Conservation (phyloP, 2,797 vertebrate species). For the Adrianichthys oophorus region DNA sequence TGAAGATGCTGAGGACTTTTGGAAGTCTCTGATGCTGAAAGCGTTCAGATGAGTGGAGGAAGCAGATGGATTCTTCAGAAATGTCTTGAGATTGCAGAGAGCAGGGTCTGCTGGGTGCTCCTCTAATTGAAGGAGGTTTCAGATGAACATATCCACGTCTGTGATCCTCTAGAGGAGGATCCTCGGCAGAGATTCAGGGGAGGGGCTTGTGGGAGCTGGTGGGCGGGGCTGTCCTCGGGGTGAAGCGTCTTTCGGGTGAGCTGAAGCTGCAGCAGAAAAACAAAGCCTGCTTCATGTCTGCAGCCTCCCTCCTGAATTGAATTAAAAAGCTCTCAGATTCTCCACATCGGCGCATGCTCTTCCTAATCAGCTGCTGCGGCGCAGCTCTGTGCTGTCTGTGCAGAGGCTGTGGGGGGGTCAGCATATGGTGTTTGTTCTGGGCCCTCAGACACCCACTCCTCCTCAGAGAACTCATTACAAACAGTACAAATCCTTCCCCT, state of each 20-base stretch:
- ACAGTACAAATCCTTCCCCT: constrained; percentile 27
- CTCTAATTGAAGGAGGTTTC: no score
- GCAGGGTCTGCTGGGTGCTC: no score
- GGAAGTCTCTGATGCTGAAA: no score
- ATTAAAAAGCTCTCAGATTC: constrained; percentile 56
- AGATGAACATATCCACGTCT: no score
- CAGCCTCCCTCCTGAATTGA: constrained; percentile 39
- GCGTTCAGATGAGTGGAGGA: no score
- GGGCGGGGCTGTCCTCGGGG: constrained; percentile 10
- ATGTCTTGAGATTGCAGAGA: no score
- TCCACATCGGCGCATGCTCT: constrained; percentile 34
- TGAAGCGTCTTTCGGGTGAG: no score
- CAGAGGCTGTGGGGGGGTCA: constrained; percentile 8
- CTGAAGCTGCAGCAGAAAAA: constrained; percentile 14
- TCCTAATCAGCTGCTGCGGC: constrained; percentile 41
- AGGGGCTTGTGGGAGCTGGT: neutral
- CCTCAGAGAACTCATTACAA: constrained; percentile 58
- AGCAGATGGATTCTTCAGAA: no score
- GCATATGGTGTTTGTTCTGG: constrained; percentile 18
- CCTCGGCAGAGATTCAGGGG: no score
- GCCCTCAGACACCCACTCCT: constrained; percentile 21
- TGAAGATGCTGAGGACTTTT: no score
- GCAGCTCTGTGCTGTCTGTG: constrained; percentile 24
- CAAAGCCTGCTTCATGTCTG: constrained; percentile 23
- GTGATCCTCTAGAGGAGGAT: no score